Evolutionary conservation across 2,888 invertebrate species (phyloP), one percentile per base, ranked within the genome.

Genomic region (Parapristionchus giblindavisi): DNA sequence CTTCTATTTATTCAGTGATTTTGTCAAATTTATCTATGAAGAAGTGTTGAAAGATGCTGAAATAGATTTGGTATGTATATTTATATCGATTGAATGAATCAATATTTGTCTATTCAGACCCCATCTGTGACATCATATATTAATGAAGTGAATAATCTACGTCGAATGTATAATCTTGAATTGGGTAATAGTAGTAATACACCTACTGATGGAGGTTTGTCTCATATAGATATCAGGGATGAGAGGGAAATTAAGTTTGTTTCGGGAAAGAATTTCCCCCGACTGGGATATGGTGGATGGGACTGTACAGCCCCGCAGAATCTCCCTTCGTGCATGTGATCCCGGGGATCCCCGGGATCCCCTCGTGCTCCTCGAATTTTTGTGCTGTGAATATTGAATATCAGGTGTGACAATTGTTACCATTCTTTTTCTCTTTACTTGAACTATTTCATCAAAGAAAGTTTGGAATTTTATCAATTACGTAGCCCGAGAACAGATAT

Each of bases 141-240:
- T 17, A 61, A 73, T 4, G 48, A 73, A 24, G 73, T 73, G 73
- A 73, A 61, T 29, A 36, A 73, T 58, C 61, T 73, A 27, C 11
- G 51, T 27, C 24, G 36, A 17, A 61, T 73, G 61, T 73, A 73
- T 61, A 36, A 51, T 43, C 21, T 73, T 8, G 71, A 24, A 40
- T 6, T n/a, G 56, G 36, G 61, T 11, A 58, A 71, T 29, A 11
- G 24, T 14, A 51, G 36, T 34, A 52, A 52, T 32, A 52, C 51
- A 68, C 36, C 34, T 1, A 52, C 36, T n/a, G 36, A 38, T 51
- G n/a, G 27, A 40, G 40, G 21, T 1, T 24, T n/a, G 27, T 4
- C n/a, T n/a, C 17, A 17, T 24, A n/a, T 3, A 36, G 60, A 1
- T n/a, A 60, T 2, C n/a, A 36, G 17, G 36, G 38, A n/a, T 17